Evolutionary conservation across 2,888 invertebrate genomes (phyloP).

Genomic region (Danaus chrysippus): DNA sequence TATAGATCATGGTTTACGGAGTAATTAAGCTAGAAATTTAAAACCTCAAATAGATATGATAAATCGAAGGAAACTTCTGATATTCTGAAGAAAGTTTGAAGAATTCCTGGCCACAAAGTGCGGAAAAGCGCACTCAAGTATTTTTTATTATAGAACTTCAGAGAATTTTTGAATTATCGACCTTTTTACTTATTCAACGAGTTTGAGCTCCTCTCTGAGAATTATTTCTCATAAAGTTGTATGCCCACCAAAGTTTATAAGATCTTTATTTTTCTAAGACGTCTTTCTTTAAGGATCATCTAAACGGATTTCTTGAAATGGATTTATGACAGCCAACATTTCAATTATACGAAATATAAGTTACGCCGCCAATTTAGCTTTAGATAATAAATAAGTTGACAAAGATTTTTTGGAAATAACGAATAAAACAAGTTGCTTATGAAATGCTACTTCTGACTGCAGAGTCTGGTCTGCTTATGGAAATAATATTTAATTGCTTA

Average conservation of each 20-base stretch:
- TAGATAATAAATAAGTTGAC: no score
- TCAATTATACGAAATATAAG: no score
- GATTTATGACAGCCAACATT: no score
- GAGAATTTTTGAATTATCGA: slow-evolving; percentile 64
- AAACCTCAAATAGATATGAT: slow-evolving; percentile 51
- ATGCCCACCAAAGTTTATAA: slow-evolving; percentile 5
- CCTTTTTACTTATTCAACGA: slow-evolving; percentile 46
- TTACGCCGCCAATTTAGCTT: no score
- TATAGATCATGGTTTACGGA: not conserved
- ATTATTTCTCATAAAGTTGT: slow-evolving; percentile 34
- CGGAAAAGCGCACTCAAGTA: slow-evolving; percentile 63
- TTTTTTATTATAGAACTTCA: slow-evolving; percentile 65
- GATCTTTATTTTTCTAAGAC: slow-evolving; percentile 6
- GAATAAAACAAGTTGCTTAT: no score
- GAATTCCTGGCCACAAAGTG: slow-evolving; percentile 55
- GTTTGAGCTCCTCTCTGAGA: slow-evolving; percentile 36
- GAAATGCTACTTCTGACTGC: no score
- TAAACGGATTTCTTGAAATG: no score
- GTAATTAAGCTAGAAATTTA: slow-evolving; percentile 13
- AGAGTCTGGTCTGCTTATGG: no score
- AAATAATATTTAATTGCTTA: no score
- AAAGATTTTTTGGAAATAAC: no score
- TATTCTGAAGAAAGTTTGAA: slow-evolving; percentile 54
- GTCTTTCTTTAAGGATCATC: not conserved
- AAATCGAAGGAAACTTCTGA: slow-evolving; percentile 61